Evolutionary conservation across 2,888 invertebrate genomes (phyloP).

Genomic region (Quadriops clusia): DNA sequence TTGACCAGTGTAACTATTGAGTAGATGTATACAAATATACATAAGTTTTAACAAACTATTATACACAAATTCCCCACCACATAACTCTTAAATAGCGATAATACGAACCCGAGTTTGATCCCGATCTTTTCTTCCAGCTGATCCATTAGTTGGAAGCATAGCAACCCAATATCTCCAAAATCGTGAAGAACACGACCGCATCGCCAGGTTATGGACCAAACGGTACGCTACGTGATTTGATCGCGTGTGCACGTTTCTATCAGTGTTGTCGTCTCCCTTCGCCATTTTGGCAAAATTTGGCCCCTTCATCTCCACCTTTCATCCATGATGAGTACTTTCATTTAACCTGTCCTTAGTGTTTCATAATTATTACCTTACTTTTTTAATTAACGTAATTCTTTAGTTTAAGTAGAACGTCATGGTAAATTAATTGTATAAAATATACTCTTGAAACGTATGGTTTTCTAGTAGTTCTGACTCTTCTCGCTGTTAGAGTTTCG

Average conservation of each 20-base stretch:
- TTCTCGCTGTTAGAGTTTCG: conserved; percentile 14
- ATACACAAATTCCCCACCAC: too few species aligned
- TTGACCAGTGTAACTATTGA: too few species aligned
- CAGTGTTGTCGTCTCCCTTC: conserved; percentile 31
- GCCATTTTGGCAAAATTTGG: conserved; percentile 32
- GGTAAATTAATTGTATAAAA: conserved; percentile 15
- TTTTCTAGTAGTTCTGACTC: conserved; percentile 15
- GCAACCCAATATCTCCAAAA: conserved; percentile 97
- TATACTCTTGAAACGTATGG: conserved; percentile 12
- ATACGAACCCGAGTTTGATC: too few species aligned
- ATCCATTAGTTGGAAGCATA: conserved; percentile 95
- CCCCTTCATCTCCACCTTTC: conserved; percentile 24
- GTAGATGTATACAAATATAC: too few species aligned
- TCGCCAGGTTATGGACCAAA: conserved; percentile 97
- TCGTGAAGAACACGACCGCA: conserved; percentile 94
- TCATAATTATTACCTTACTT: too few species aligned
- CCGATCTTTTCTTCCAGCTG: conserved; percentile 56
- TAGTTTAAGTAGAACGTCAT: conserved; percentile 14
- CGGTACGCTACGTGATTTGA: conserved; percentile 83
- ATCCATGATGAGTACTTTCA: conserved; percentile 14
- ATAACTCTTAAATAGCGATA: too few species aligned
- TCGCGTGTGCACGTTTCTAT: conserved; percentile 26
- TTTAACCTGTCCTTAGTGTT: conserved; percentile 16
- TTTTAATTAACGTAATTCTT: too few species aligned
- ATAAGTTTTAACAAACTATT: too few species aligned